Evolutionary conservation across 2,113 vertebrate species (phyloP), one percentile per base, ranked within the genome.

Genomic region (Scomber colias): DNA sequence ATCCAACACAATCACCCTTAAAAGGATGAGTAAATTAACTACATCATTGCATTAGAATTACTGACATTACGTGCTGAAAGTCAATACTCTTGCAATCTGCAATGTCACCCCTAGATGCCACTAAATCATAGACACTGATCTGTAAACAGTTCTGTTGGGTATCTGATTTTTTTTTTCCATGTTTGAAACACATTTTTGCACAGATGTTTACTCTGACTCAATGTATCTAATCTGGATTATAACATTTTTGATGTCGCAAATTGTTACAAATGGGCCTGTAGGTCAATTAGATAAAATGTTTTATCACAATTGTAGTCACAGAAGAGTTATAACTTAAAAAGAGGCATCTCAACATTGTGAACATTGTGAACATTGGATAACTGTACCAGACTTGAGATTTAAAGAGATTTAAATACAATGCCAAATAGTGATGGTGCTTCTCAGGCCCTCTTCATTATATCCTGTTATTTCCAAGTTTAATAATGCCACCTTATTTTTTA

Each of bases 101-200:
- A 27, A 27, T 27, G 24, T 27, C 24, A 27, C 24, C 24, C 2
- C 24, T 27, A 27, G 24, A 27, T 27, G 24, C 24, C 24, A 27
- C 24, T 27, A 27, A 27, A 27, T 27, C 24, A 27, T 27, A 27
- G 24, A 27, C 2, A 27, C 24, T 27, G 24, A 27, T 27, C 24
- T 3, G 2, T 73, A 48, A 79, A 76, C 61, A 66, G 27, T 61
- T 21, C 56, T 73, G 19, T 74, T 71, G 71, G 27, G 16, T 56
- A 40, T 85, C 49, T 71, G 15, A 55, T 48, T 11, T 17, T 51
- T 67, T 78, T 78, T 49, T 50, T 81, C 69, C 50, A 67, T 55
- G 19, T 85, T 74, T 75, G 45, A 85, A 89, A 69, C 60, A 77
- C 40, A 79, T 81, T 86, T 86, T 85, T 40, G 71, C 75, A 84